Conservation (phyloP, 1,140 invertebrate genomes). For the Calephelis virginiensis region DNA sequence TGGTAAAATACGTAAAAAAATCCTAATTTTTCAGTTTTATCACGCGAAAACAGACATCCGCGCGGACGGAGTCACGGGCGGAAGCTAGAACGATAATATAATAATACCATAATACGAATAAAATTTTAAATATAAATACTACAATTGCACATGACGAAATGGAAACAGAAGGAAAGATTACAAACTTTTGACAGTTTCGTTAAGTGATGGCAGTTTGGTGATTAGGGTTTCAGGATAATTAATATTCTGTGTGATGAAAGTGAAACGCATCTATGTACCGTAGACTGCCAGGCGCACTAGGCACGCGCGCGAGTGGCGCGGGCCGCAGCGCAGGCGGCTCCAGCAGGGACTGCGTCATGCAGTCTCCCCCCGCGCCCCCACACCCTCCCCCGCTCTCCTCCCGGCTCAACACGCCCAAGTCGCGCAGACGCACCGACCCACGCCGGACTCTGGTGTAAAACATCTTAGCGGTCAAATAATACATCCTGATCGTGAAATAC, state of each 20-base stretch:
- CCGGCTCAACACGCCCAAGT: slow-evolving; percentile 65
- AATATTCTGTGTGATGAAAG: not conserved
- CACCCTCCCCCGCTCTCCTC: slow-evolving; percentile 35
- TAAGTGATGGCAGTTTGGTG: too few relatives aligned
- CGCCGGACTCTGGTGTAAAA: slow-evolving; percentile 44
- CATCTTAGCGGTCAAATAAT: not conserved
- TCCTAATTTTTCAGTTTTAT: too few relatives aligned
- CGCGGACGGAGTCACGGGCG: too few relatives aligned
- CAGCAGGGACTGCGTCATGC: slow-evolving; percentile 74
- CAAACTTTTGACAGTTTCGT: too few relatives aligned
- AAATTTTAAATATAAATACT: not conserved
- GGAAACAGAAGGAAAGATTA: too few relatives aligned
- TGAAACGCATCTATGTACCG: slow-evolving; percentile 41
- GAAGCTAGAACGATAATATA: too few relatives aligned
- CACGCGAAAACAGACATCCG: too few relatives aligned
- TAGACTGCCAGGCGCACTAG: slow-evolving; percentile 83
- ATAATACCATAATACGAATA: too few relatives aligned
- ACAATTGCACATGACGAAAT: too few relatives aligned
- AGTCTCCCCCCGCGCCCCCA: slow-evolving; percentile 26
- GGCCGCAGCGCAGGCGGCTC: slow-evolving; percentile 56
- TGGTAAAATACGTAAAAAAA: too few relatives aligned
- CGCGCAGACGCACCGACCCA: slow-evolving; percentile 69
- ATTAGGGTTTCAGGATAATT: too few relatives aligned
- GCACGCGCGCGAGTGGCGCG: slow-evolving; percentile 82
- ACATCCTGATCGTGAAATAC: too few relatives aligned